These are phyloP conservation scores for Brevimyrus niger DNA, from an alignment of 2,113 vertebrate genomes.

Conservation along the genomic window DNA sequence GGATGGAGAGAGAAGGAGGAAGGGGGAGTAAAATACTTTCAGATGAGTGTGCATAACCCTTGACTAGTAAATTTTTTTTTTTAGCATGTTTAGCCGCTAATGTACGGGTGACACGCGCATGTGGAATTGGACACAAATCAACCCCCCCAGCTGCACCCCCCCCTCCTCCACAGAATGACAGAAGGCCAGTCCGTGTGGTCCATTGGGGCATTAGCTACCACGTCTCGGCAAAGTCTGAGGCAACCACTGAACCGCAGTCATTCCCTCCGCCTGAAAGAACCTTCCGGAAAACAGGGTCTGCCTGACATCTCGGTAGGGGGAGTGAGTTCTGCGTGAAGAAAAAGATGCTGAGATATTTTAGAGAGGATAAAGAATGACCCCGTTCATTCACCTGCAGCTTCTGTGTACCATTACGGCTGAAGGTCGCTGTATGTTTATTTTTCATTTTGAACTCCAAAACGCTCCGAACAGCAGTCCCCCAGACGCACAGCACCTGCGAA, in stretches of 20 bases:
- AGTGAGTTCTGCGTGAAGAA: neutral
- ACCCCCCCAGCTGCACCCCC: neutral
- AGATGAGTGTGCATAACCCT: slow-evolving; percentile 44
- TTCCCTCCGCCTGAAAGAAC: neutral
- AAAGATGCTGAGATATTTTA: neutral
- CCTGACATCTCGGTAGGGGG: neutral
- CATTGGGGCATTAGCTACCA: neutral
- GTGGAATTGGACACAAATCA: neutral
- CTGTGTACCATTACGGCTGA: neutral
- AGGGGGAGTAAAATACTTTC: slow-evolving; percentile 32
- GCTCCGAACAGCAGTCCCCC: neutral
- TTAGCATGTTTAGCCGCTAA: slow-evolving; percentile 28
- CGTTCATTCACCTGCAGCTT: neutral
- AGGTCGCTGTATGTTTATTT: neutral
- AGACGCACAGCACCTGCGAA: neutral
- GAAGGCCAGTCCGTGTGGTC: neutral
- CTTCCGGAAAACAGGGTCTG: neutral
- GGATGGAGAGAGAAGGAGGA: slow-evolving; percentile 16
- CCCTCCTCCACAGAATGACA: neutral
- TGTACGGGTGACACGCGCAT: slow-evolving; percentile 6
- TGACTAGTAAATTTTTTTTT: slow-evolving; percentile 30
- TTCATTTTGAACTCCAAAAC: neutral
- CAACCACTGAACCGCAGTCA: neutral
- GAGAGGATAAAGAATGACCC: neutral
- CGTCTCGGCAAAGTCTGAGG: neutral